Evolutionary conservation across 2,113 vertebrate species (phyloP).

Genomic region (Sphaerodactylus townsendi): DNA sequence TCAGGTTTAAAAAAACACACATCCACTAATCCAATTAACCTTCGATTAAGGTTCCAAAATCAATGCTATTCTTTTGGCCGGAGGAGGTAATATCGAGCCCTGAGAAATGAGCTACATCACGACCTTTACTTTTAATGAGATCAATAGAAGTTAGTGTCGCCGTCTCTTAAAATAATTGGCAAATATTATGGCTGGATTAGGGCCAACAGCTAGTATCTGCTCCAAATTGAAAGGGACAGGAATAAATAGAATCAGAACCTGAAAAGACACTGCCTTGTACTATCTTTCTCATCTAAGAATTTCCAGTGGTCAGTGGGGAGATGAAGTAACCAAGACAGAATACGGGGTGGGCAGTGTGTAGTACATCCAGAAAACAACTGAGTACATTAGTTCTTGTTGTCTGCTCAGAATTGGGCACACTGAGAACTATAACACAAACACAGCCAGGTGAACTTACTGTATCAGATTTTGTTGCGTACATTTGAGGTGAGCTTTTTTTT

Average conservation of each 20-base stretch:
- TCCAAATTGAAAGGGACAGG: slow-evolving; percentile 66
- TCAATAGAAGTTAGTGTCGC: slow-evolving; percentile 75
- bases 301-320: background rate
- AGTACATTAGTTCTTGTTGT: background rate
- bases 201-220: slow-evolving; percentile 47
- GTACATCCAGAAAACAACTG: background rate
- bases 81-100: slow-evolving; percentile 64
- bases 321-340: background rate
- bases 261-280: slow-evolving; percentile 22
- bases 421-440: too few species aligned
- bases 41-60: slow-evolving; percentile 80
- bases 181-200: slow-evolving; percentile 74
- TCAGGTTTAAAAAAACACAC: slow-evolving; percentile 56
- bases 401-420: too few species aligned
- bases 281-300: slow-evolving; percentile 34
- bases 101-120: slow-evolving; percentile 55
- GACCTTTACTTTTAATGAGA: slow-evolving; percentile 81
- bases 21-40: slow-evolving; percentile 80
- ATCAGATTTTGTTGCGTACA: too few species aligned
- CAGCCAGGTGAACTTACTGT: too few species aligned
- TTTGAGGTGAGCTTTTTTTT: too few species aligned
- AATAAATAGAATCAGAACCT: slow-evolving; percentile 34
- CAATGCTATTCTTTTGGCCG: slow-evolving; percentile 69
- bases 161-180: slow-evolving; percentile 77
- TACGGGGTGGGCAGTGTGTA: background rate